Percentiles rank a stretch among this genome's conserved stretches.
phyloP scores from a whole-genome alignment of 2,888 invertebrate genomes.

The Deilephila porcellus region DNA sequence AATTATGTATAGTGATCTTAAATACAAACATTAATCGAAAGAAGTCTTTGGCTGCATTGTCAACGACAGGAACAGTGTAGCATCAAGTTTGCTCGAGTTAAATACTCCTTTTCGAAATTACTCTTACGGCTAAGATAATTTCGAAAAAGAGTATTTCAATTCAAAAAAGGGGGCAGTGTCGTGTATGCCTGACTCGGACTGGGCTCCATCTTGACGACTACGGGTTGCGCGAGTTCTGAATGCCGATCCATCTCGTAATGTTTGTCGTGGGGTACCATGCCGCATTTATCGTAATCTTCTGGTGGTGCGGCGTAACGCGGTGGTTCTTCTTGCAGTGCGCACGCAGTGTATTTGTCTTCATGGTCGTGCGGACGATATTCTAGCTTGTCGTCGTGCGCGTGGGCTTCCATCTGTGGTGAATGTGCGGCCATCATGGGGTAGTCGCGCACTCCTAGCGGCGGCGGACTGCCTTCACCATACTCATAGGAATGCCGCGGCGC shows the following conservation, averaged over 20 bases:
- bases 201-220: constrained; percentile 85
- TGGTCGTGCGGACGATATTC: constrained; percentile 77
- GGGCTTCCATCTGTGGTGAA: constrained; percentile 85
- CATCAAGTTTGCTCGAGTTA: constrained; percentile 15
- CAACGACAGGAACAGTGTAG: constrained; percentile 20
- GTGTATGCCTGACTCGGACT: constrained; percentile 86
- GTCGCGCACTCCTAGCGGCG: constrained; percentile 86
- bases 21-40: constrained; percentile 17
- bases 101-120: constrained; percentile 84
- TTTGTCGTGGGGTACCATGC: constrained; percentile 79
- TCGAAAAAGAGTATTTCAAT: constrained; percentile 87
- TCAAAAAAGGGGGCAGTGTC: constrained; percentile 91
- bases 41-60: constrained; percentile 25
- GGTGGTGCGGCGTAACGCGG: constrained; percentile 84
- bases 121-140: constrained; percentile 70
- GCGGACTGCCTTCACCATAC: constrained; percentile 86
- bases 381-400: constrained; percentile 80
- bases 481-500: constrained; percentile 86
- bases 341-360: constrained; percentile 78
- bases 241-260: constrained; percentile 79
- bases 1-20: background rate
- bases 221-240: constrained; percentile 72
- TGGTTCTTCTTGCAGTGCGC: constrained; percentile 79
- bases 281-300: constrained; percentile 86
- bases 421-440: constrained; percentile 88